Conservation (phyloP, 2,113 vertebrate genomes). For the Cromileptes altivelis region DNA sequence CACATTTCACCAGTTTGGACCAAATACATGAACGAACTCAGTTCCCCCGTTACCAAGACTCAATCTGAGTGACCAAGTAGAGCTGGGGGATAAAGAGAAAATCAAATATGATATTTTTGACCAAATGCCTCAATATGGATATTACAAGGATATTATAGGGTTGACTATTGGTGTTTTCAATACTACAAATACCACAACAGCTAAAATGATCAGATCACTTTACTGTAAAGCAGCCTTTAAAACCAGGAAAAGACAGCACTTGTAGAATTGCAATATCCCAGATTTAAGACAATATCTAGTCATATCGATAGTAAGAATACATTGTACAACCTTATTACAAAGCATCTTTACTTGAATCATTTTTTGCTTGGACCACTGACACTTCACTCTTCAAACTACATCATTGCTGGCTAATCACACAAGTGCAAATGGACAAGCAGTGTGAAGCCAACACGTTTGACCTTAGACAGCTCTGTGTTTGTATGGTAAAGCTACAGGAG, state of each 20-base stretch:
- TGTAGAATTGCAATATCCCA: too few species aligned
- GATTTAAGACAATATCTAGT: too few species aligned
- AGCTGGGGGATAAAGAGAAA: too few species aligned
- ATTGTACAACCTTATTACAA: neutral
- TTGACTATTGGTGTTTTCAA: too few species aligned
- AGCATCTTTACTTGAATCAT: neutral
- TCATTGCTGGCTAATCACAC: neutral
- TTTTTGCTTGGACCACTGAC: neutral
- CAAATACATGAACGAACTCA: neutral
- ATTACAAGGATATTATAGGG: too few species aligned
- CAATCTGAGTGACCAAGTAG: neutral
- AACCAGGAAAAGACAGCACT: too few species aligned
- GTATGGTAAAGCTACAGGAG: neutral
- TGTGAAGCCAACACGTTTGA: neutral
- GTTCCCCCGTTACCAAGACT: neutral
- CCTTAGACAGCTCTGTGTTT: neutral
- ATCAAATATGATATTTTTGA: too few species aligned
- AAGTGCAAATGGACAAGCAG: neutral
- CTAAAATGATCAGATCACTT: too few species aligned
- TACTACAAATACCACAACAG: too few species aligned
- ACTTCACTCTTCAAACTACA: neutral
- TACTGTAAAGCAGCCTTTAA: too few species aligned
- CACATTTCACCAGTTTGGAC: slow-evolving; percentile 24
- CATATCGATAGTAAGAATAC: too few species aligned
- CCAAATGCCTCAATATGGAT: too few species aligned